Evolutionary conservation across 1,140 invertebrate genomes (phyloP).

Genomic region (Oreohelix idahoensis): DNA sequence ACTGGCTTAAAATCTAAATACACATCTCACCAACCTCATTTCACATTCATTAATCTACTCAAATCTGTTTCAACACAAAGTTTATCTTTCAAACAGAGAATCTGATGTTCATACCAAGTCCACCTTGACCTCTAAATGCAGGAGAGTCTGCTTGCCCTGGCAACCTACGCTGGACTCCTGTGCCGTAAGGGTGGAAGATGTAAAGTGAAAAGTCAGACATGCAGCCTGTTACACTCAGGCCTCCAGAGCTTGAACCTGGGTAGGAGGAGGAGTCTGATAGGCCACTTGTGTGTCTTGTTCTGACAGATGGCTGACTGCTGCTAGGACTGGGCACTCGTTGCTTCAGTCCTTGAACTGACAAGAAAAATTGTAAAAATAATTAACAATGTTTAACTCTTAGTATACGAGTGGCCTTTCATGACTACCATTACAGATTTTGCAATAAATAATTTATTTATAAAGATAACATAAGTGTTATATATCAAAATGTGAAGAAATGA

Average conservation of each 20-base stretch:
- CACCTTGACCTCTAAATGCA: neutral
- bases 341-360: neutral
- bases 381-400: too few species aligned
- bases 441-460: too few species aligned
- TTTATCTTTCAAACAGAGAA: neutral
- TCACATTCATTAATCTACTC: neutral
- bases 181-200: constrained; percentile 96
- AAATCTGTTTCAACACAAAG: neutral
- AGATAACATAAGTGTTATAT: too few species aligned
- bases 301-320: constrained; percentile 14
- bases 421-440: too few species aligned
- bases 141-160: constrained; percentile 19
- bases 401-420: too few species aligned
- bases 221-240: constrained; percentile 93
- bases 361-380: too few species aligned
- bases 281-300: constrained; percentile 41
- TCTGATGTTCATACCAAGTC: constrained; percentile 4
- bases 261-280: constrained; percentile 48
- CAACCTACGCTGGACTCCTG: constrained; percentile 60
- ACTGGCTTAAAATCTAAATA: too few species aligned
- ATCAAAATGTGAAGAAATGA: too few species aligned
- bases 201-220: constrained; percentile 97
- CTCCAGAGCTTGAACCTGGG: constrained; percentile 78
- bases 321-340: neutral
- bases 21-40: too few species aligned